Percentiles rank a stretch among this genome's conserved stretches.
Conservation (phyloP, 1,140 invertebrate genomes). For the Heterodera schachtii region DNA sequence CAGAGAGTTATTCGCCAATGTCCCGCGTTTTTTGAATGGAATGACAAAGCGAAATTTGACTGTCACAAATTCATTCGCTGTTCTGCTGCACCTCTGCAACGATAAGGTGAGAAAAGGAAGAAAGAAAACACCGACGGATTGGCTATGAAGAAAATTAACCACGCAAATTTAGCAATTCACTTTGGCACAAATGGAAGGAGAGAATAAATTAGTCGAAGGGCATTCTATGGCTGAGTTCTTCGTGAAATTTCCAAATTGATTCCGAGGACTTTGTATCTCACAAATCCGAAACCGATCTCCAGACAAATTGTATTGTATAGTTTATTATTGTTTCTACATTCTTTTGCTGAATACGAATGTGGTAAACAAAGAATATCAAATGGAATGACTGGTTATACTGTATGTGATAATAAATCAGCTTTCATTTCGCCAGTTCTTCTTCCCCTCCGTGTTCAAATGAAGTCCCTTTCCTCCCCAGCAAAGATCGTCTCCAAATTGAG, state of each 20-base stretch:
- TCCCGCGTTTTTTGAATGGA: not conserved
- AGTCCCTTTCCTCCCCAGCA: slow-evolving; percentile 57
- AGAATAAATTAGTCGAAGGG: not conserved
- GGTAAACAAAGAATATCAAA: not conserved
- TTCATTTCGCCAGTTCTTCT: not conserved
- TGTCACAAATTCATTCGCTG: not conserved
- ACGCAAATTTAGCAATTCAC: not conserved
- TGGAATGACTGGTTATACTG: not conserved
- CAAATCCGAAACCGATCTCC: not conserved
- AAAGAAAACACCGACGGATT: not conserved
- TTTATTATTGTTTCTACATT: not conserved
- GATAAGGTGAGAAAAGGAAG: not conserved
- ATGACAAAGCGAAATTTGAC: not conserved
- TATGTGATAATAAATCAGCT: too few relatives aligned
- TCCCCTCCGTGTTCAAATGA: slow-evolving; percentile 37
- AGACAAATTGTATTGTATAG: not conserved
- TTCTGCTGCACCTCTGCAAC: slow-evolving; percentile 8
- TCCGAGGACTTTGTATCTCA: not conserved
- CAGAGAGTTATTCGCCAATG: not conserved
- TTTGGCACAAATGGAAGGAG: not conserved
- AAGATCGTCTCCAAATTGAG: slow-evolving; percentile 41
- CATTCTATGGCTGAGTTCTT: not conserved
- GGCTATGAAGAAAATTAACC: not conserved
- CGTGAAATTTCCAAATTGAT: not conserved
- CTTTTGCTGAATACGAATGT: not conserved